These are phyloP conservation scores for Onychomys leucogaster DNA, from an alignment of 2,797 vertebrate genomes.

Conservation along the genomic window DNA sequence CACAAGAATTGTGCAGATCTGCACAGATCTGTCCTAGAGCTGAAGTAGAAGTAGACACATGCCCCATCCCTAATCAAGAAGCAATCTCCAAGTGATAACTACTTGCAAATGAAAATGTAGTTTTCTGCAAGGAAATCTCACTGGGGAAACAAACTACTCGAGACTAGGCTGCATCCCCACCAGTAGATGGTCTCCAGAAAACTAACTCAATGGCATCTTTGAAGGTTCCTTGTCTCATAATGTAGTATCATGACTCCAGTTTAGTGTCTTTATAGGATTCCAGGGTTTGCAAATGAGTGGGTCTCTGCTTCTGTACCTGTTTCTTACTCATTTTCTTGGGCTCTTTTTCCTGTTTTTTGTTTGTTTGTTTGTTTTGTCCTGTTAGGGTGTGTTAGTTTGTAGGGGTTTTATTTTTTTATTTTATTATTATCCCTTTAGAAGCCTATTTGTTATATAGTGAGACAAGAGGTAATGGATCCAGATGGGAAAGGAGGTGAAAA, in stretches of 20 bases:
- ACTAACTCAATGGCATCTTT: background rate
- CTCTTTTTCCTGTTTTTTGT: background rate
- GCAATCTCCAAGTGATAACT: background rate
- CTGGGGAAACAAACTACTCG: background rate
- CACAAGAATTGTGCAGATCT: background rate
- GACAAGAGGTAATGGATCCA: background rate
- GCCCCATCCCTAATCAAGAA: background rate
- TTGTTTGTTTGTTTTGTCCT: background rate
- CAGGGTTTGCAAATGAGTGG: background rate
- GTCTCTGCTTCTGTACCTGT: background rate
- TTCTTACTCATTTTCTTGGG: background rate
- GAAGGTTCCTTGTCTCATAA: background rate
- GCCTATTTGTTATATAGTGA: background rate
- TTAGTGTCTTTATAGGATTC: background rate
- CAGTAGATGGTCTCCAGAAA: background rate
- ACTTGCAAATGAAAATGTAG: background rate
- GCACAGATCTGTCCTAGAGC: background rate
- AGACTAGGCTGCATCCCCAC: background rate
- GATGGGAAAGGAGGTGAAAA: background rate
- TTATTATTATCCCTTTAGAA: background rate
- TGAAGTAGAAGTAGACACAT: background rate
- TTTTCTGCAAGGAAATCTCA: background rate
- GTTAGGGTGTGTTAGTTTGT: background rate
- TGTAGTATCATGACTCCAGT: background rate
- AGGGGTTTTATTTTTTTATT: background rate